phyloP scores from a whole-genome alignment of 2,113 vertebrate genomes.

The Serinus canaria region DNA sequence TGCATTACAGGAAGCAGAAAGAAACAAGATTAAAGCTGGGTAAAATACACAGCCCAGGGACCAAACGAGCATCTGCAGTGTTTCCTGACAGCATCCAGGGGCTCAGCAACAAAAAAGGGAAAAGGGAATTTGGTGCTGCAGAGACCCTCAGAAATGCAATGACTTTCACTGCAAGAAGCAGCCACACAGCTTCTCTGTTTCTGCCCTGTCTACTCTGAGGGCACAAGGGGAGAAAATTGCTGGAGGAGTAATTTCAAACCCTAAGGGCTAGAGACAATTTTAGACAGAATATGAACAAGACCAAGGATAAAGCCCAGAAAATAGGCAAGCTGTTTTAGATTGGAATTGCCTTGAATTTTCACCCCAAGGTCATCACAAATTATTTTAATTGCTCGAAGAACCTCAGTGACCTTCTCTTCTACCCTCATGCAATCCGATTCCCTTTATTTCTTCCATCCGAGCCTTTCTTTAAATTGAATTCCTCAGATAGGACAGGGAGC shows the following conservation, averaged over 20 bases:
- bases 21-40: background rate
- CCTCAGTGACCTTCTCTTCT: background rate
- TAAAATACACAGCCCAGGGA: background rate
- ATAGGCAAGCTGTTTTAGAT: background rate
- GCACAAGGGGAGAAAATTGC: background rate
- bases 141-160: background rate
- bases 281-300: background rate
- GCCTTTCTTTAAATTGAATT: background rate
- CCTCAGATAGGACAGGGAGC: background rate
- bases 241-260: background rate
- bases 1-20: conserved; percentile 1
- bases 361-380: background rate
- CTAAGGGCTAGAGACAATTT: background rate
- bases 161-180: background rate
- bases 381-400: background rate
- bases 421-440: background rate
- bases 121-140: background rate
- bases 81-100: background rate
- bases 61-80: background rate
- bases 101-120: background rate
- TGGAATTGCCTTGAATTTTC: background rate
- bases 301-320: background rate
- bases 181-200: background rate
- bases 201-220: background rate
- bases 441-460: background rate